Base-by-base conservation (phyloP, 2,113 vertebrate genomes). In the Todiramphus saurophagus region DNA sequence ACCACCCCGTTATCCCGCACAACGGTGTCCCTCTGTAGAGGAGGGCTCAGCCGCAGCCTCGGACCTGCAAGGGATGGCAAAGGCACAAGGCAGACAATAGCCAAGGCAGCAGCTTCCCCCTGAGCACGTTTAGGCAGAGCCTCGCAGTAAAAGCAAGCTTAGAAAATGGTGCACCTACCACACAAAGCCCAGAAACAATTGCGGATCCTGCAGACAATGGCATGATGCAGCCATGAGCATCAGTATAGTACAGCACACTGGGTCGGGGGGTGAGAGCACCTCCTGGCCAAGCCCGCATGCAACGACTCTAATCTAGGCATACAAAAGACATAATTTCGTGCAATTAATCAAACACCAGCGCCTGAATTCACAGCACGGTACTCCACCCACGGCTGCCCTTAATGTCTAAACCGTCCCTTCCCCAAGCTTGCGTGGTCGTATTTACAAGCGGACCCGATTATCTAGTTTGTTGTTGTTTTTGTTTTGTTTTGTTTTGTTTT, bases 371-470 rank as follows among this genome's bases (percentile, higher is more conserved):
- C 90, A 81, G 83, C 95, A 82, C 50, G 83, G 93, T 79, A 92
- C 90, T 85, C 95, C 96, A 94, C 96, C 96, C 94, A 97, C 95
- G 89, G 74, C 55, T 95, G 70, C 82, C 96, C 90, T 86, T 56
- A 77, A 31, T 92, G 84, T 56, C 76, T 73, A 91, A 77, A 58
- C 41, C 79, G 33, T 95, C 89, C 82, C 85, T 96, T 94, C 81
- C 80, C 93, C 89, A 89, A 96, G 96, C 89, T 96, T 97, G 97
- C 96, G 91, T 96, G 97, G 97, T 94, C 85, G 95, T 98, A 98
- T 98, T 98, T 98, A 98, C 98, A 97, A 98, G 96, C 95, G 56
- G 97, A 93, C 93, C 92, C 93, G 76, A 8, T 51, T 51, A 59
- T 77, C 93, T 83, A 59, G 67, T 92, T 96, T 96, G 39, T 51